A percentile compares a stretch with the other conserved stretches of the same genome.
Conservation (phyloP, 2,113 vertebrate species). For the Nycticryphes semicollaris region DNA sequence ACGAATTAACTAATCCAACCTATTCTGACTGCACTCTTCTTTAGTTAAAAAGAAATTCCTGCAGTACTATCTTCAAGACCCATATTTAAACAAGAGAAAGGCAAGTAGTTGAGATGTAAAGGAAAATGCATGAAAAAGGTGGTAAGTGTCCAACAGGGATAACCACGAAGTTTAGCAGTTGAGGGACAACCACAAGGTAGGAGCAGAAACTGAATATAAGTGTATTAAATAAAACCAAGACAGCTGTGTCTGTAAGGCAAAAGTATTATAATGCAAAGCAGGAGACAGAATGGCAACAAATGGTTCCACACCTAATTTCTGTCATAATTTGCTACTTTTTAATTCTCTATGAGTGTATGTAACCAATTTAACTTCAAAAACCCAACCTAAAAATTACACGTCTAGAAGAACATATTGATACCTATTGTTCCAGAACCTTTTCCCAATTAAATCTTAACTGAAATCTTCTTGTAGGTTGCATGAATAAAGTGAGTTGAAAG, state of each 20-base stretch:
- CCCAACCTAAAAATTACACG: background rate
- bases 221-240: background rate
- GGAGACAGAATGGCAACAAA: background rate
- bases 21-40: background rate
- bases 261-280: background rate
- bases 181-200: background rate
- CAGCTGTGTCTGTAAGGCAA: background rate
- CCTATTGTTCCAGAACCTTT: background rate
- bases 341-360: background rate
- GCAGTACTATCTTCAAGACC: background rate
- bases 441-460: background rate
- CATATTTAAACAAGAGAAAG: background rate
- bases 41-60: background rate
- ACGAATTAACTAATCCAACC: background rate
- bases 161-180: background rate
- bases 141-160: background rate
- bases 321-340: background rate
- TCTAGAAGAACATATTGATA: background rate
- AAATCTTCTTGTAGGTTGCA: background rate
- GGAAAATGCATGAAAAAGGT: background rate
- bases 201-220: background rate
- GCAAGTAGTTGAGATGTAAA: background rate
- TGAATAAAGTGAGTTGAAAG: background rate
- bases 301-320: background rate
- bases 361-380: background rate